Conservation (phyloP, 2,797 vertebrate species). For the Scyliorhinus canicula region DNA sequence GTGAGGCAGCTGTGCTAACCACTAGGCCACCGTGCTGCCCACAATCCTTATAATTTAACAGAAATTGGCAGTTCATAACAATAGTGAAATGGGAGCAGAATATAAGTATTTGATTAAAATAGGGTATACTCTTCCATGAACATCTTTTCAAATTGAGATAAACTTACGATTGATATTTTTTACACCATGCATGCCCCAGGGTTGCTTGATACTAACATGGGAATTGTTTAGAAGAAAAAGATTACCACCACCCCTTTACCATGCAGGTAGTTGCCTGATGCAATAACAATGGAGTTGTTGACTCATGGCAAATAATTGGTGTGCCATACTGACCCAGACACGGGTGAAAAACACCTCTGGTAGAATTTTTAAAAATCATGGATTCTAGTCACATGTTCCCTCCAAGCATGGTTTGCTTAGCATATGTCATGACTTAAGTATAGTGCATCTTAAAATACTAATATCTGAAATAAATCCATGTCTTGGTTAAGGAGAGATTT, state of each 20-base stretch:
- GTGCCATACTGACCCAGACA: background rate
- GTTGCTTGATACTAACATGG: background rate
- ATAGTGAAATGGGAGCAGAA: background rate
- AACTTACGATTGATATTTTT: background rate
- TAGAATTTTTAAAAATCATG: background rate
- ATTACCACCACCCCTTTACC: background rate
- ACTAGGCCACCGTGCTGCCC: too few relatives aligned
- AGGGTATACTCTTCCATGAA: background rate
- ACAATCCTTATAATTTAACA: background rate
- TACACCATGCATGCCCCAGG: background rate
- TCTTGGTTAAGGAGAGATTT: background rate
- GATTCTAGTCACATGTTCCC: background rate
- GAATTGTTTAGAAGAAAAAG: background rate
- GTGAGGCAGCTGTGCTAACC: too few relatives aligned
- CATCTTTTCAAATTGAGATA: background rate
- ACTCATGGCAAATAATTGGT: background rate
- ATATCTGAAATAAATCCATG: background rate
- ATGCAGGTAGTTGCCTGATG: background rate
- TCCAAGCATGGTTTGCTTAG: background rate
- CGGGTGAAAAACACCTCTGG: background rate
- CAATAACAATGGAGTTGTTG: background rate
- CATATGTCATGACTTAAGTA: background rate
- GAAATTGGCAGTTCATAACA: background rate
- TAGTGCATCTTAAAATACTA: background rate
- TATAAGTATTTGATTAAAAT: background rate